These are phyloP conservation scores for Rhynchotus rufescens DNA, from an alignment of 2,797 vertebrate genomes.

Conservation along the genomic window DNA sequence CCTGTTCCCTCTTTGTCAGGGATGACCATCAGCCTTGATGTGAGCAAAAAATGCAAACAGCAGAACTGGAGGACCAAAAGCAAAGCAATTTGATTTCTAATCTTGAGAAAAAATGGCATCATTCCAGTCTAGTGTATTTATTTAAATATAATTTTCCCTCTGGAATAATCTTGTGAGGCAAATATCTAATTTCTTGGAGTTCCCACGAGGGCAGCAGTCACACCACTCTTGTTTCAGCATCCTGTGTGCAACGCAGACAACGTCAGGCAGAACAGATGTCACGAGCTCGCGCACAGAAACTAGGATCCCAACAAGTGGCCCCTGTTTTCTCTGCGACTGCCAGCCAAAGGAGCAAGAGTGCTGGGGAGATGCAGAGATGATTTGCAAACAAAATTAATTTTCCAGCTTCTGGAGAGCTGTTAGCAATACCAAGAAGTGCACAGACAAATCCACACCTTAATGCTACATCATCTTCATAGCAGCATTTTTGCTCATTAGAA, in stretches of 20 bases:
- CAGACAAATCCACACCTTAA: not conserved
- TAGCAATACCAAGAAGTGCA: not conserved
- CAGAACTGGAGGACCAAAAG: not conserved
- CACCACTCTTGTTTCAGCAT: not conserved
- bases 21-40: not conserved
- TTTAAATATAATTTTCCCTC: not conserved
- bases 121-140: not conserved
- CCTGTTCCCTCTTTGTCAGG: not conserved
- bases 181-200: not conserved
- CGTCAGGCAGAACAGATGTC: conserved; percentile 14
- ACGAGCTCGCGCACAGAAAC: fast-evolving
- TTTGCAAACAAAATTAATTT: not conserved
- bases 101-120: not conserved
- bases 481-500: not conserved
- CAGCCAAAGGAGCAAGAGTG: not conserved
- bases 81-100: not conserved
- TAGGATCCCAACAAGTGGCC: not conserved
- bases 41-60: not conserved
- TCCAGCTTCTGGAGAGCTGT: not conserved
- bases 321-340: not conserved
- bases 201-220: not conserved
- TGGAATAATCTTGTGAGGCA: not conserved
- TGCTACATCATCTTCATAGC: fast-evolving
- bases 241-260: not conserved
- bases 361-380: fast-evolving